Evolutionary conservation across 2,888 invertebrate genomes (phyloP), one percentile per base, ranked within the genome.

Genomic region (Synergus itoensis): DNA sequence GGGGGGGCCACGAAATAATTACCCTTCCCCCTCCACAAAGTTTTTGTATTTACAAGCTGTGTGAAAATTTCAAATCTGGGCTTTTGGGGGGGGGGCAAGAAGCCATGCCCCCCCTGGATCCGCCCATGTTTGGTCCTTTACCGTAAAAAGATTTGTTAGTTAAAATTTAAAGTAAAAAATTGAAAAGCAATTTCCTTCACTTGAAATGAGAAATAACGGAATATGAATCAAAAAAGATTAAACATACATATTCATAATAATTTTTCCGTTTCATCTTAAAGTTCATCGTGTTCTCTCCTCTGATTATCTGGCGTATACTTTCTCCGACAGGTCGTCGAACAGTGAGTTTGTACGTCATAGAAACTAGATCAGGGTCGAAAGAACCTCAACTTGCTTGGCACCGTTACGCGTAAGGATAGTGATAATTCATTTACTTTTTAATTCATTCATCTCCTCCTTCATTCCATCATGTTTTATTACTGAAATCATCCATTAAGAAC

Each of bases 291-390:
- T 73, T 73, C 73, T 36, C 16, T 73, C 48, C 73, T 36, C 16
- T 53, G 48, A 73, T 73, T 48, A 36, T 53, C 73, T 43, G 79
- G 78, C 77, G 81, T 83, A 79, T 81, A 83, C 84, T 84, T 84
- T 84, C 84, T 83, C 84, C 65, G 60, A 69, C 40, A 64, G 77
- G 48, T 63, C 77, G 63, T 64, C 77, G 77, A 73, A 75, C 77
- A 76, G 79, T 79, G 77, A 79, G 80, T 79, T 81, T 1, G 40
- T 77, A 75, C 80, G 81, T 76, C 80, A 80, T 82, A 65, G 73
- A 77, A 86, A 86, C 83, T 86, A 86, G 86, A 86, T 86, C 86
- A 84, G 82, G 84, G 84, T 84, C 84, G 81, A 79, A 81, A 81
- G 82, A 82, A 84, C 82, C 77, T 78, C 77, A 63, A 67, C 79